Evolutionary conservation across 2,113 vertebrate species (phyloP), one percentile per base, ranked within the genome.

Genomic region (Bos javanicus): DNA sequence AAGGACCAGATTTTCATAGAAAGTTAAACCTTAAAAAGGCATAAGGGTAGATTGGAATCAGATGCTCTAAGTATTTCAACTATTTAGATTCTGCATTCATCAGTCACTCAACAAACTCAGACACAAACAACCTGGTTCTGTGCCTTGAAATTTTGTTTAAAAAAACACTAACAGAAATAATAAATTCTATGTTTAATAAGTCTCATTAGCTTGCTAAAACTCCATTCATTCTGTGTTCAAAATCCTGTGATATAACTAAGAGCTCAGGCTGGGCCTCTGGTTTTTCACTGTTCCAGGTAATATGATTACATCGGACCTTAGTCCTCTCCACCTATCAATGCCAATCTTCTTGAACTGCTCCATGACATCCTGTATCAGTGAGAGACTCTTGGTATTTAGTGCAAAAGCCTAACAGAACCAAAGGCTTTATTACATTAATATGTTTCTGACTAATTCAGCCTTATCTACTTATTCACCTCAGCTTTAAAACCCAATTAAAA

Each of bases 401-500:
- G 97, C 82, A 97, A 98, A 89, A 98, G 94, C 90, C 97, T 97
- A 91, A 98, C 57, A 98, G 87, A 98, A 99, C 97, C 97, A 95
- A 98, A 98, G 98, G 97, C 98, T 99, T 99, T 98, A 99, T 99
- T 99, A 97, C 92, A 84, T 99, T 99, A 99, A 99, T 98, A 98
- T 86, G 97, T 98, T 98, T 98, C 98, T 97, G 98, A 98, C 98
- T 99, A 99, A 99, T 99, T 99, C 98, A 96, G 98, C 98, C 98
- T 98, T 98, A 98, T 99, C 99, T 99, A 96, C 98, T 98, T 98
- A 98, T 98, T 99, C 98, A 98, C 98, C 98, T 99, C 98, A 98
- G 98, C 97, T 98, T 98, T 98, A 99, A 99, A 99, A 99, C 94
- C 94, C 98, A 99, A 99, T 99, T 99, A 99, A 99, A 99, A 98